These are phyloP conservation scores for Caloenas nicobarica DNA, from an alignment of 2,113 vertebrate species.

Conservation along the genomic window DNA sequence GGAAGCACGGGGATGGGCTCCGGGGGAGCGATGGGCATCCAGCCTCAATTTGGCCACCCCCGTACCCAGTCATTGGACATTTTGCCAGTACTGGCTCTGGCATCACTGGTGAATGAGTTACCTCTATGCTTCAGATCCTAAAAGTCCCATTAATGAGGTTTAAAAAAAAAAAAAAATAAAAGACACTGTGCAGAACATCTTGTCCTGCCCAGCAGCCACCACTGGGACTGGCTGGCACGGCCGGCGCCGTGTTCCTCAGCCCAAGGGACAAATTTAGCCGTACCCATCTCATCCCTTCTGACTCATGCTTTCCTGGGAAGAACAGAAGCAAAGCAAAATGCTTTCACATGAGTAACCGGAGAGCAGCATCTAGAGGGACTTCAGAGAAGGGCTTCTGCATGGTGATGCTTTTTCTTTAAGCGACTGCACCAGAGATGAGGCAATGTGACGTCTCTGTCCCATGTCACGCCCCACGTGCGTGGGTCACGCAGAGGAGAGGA, in stretches of 20 bases:
- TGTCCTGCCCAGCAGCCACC: not conserved
- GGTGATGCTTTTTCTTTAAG: not conserved
- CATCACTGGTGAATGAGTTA: not conserved
- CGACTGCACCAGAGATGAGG: not conserved
- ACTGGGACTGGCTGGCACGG: not conserved
- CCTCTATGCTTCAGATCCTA: not conserved
- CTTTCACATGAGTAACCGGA: conserved; percentile 5
- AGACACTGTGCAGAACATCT: not conserved
- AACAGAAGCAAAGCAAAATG: conserved; percentile 9
- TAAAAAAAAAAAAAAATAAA: not conserved
- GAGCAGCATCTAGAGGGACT: conserved; percentile 53
- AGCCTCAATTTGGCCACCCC: not conserved
- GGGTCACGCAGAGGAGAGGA: not conserved
- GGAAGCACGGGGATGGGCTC: not conserved
- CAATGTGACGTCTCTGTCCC: not conserved
- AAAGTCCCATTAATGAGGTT: not conserved
- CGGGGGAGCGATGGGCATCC: not conserved
- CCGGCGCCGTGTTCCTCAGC: not conserved
- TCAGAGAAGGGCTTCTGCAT: not conserved
- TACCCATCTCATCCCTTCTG: conserved; percentile 9
- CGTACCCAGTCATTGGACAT: fast-evolving
- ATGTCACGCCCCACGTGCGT: not conserved
- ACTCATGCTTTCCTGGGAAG: conserved; percentile 33
- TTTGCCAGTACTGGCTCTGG: not conserved
- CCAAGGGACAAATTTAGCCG: conserved; percentile 28